A percentile compares a stretch with the other conserved stretches of the same genome.
Evolutionary conservation across 1,140 invertebrate genomes (phyloP).

Genomic region (Bactericera cockerelli): DNA sequence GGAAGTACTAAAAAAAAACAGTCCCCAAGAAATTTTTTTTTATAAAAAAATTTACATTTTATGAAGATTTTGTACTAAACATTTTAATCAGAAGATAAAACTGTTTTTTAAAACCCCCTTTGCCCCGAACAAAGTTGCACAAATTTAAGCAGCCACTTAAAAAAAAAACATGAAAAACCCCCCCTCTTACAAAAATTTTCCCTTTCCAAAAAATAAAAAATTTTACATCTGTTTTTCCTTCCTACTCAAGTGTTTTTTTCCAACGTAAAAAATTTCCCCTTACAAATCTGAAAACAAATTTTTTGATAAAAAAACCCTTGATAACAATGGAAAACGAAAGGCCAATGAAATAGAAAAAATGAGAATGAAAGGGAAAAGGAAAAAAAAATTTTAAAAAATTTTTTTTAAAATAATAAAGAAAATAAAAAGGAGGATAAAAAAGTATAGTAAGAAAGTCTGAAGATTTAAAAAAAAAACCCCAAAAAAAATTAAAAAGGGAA

Average conservation of each 20-base stretch:
- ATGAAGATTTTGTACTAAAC: conserved; percentile 43
- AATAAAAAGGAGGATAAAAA: neutral
- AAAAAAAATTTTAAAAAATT: conserved; percentile 16
- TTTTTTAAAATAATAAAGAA: neutral
- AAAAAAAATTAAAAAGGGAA: conserved; percentile 38
- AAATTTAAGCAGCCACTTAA: conserved; percentile 12
- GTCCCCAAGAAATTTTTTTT: too few relatives aligned
- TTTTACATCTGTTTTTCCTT: neutral
- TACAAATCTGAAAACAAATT: neutral
- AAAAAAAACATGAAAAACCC: too few relatives aligned
- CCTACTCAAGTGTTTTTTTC: too few relatives aligned
- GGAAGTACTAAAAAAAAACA: too few relatives aligned
- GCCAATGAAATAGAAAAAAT: conserved; percentile 8
- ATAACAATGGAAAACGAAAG: conserved; percentile 18
- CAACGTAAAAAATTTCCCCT: neutral
- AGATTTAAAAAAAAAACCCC: conserved; percentile 24
- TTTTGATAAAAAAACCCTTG: neutral
- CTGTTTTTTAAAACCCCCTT: neutral
- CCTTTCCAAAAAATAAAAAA: too few relatives aligned
- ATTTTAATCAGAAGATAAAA: conserved; percentile 46
- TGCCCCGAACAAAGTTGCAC: conserved; percentile 10
- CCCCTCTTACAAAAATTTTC: too few relatives aligned
- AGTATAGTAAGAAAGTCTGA: neutral
- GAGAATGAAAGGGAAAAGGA: conserved; percentile 12
- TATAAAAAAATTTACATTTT: too few relatives aligned